Base-by-base conservation (phyloP, 2,888 invertebrate genomes). In the Poecilobothrus nobilitatus region DNA sequence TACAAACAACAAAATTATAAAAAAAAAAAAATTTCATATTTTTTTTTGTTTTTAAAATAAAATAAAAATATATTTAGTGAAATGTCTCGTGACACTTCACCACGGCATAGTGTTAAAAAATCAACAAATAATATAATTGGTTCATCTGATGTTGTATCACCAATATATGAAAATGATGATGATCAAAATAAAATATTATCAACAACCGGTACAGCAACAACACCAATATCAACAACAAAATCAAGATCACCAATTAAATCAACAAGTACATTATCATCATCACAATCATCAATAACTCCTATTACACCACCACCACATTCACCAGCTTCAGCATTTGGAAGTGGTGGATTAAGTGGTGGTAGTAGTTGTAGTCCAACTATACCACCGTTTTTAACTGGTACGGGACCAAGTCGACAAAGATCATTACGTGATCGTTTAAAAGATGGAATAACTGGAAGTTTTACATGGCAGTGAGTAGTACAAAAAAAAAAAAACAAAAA, bases 391-490 rank as follows among this genome's bases (percentile, higher is more conserved):
- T 78, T 74, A 71, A 69, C 67, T 63, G 82, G 82, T 20, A 76
- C 82, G 68, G 84, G 84, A 74, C 90, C 91, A 69, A 86, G 90
- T 71, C 84, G 91, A 70, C 91, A 91, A 77, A 86, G 91, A 72
- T 91, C 91, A 68, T 84, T 91, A 75, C 89, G 90, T 81, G 91
- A 91, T 80, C 86, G 91, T 69, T 87, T 91, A 68, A 86, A 90
- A 79, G 91, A 91, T 73, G 91, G 91, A 77, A 91, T 91, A 78
- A 87, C 90, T 67, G 89, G 90, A 81, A 89, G 89, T 76, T 89
- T 91, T 80, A 86, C 88, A 77, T 91, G 91, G 91, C 91, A 91
- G 91, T 91, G 85, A 91, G 91, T 90, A 78, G 41, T 41, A 6
- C 4, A 41, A 41, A 41, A 41, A 41, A 41, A 12, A 41, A 41